These are phyloP conservation scores for Poecilia velifera DNA, from an alignment of 2,797 vertebrate genomes.

Conservation along the genomic window DNA sequence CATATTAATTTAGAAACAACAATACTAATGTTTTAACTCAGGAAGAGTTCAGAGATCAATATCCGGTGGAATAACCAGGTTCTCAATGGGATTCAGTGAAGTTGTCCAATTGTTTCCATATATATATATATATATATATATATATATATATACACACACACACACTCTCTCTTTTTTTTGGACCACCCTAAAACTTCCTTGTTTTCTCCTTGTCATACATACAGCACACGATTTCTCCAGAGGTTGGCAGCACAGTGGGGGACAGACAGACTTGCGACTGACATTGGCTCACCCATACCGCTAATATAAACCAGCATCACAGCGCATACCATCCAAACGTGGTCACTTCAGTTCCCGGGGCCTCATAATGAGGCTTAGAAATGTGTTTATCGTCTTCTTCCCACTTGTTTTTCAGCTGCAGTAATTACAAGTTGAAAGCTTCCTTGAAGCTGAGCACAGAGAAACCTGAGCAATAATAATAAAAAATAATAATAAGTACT, in stretches of 20 bases:
- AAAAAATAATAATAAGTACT: constrained; percentile 36
- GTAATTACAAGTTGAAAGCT: constrained; percentile 47
- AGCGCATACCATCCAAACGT: constrained; percentile 41
- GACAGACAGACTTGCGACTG: neutral
- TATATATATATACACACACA: too few species aligned
- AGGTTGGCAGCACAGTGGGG: neutral
- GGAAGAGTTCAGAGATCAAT: too few species aligned
- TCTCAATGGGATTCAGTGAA: too few species aligned
- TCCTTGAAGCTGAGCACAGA: constrained; percentile 62
- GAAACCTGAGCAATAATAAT: constrained; percentile 56
- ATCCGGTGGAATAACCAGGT: too few species aligned
- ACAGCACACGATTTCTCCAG: neutral
- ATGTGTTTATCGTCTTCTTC: constrained; percentile 61
- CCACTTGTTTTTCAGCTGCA: constrained; percentile 52
- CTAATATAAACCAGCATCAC: constrained; percentile 64
- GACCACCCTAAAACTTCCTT: neutral
- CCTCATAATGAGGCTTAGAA: constrained; percentile 54
- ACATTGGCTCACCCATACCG: constrained; percentile 28
- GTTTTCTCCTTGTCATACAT: neutral
- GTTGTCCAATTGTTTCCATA: too few species aligned
- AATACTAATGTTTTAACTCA: too few species aligned
- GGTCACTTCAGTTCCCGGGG: constrained; percentile 48
- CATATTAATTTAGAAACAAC: too few species aligned
- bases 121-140: too few species aligned
- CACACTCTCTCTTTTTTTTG: too few species aligned